Evolutionary conservation across 2,888 invertebrate species (phyloP).

Genomic region (Melolontha melolontha): DNA sequence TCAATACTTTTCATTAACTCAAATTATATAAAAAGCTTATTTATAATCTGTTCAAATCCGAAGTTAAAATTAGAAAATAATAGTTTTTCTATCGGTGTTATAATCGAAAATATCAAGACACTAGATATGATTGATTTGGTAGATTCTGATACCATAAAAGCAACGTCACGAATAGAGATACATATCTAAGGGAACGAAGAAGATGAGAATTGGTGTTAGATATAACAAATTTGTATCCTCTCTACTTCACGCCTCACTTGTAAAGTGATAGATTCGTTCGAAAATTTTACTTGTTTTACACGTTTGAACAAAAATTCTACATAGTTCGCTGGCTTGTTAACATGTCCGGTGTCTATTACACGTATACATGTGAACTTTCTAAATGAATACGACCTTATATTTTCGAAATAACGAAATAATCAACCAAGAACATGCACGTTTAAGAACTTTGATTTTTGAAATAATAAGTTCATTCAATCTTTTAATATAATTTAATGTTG

Average conservation of each 20-base stretch:
- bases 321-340: conserved; percentile 9
- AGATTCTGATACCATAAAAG: conserved; percentile 26
- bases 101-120: conserved; percentile 29
- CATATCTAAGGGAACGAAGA: conserved; percentile 23
- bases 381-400: background rate
- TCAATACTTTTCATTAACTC: too few relatives aligned
- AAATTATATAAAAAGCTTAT: too few relatives aligned
- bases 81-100: conserved; percentile 6
- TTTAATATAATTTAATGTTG: background rate
- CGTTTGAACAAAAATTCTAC: conserved; percentile 22
- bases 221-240: conserved; percentile 36
- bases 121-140: conserved; percentile 37
- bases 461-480: too few relatives aligned
- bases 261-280: conserved; percentile 13
- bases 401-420: too few relatives aligned
- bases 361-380: background rate
- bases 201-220: conserved; percentile 32
- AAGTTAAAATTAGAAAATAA: too few relatives aligned
- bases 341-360: conserved; percentile 4
- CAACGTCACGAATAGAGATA: conserved; percentile 18
- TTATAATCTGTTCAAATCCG: too few relatives aligned
- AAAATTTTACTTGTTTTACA: conserved; percentile 28
- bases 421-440: too few relatives aligned
- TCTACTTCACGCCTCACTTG: conserved; percentile 18
- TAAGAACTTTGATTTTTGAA: too few relatives aligned